Conservation (phyloP, 2,888 invertebrate genomes). For the Prenolepis imparis region DNA sequence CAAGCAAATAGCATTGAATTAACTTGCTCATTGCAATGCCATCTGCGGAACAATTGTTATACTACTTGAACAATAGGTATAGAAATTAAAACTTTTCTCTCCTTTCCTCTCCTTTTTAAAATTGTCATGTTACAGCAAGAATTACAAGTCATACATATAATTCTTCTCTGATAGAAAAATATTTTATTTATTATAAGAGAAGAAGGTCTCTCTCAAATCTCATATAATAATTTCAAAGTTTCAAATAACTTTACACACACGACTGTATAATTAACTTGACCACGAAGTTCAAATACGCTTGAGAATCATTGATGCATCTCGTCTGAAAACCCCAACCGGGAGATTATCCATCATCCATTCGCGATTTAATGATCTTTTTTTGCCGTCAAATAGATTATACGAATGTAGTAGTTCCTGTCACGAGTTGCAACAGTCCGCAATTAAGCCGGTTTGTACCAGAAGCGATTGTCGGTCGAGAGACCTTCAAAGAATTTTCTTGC, state of each 20-base stretch:
- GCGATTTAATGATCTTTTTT: slow-evolving; percentile 49
- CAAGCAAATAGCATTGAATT: slow-evolving; percentile 2
- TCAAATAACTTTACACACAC: not conserved
- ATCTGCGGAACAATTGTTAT: not conserved
- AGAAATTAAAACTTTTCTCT: not conserved
- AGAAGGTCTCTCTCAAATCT: not conserved
- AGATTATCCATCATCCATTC: slow-evolving; percentile 43
- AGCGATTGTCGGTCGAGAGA: slow-evolving; percentile 25
- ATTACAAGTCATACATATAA: not conserved
- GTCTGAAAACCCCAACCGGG: not conserved
- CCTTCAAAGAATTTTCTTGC: slow-evolving; percentile 28
- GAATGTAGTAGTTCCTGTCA: slow-evolving; percentile 47
- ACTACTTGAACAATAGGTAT: not conserved
- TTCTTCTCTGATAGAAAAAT: not conserved
- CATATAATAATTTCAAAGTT: not conserved
- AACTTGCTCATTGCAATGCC: slow-evolving; percentile 10
- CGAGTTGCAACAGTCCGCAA: slow-evolving; percentile 55
- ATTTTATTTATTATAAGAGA: not conserved
- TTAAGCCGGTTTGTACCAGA: slow-evolving; percentile 55
- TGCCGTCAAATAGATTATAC: slow-evolving; percentile 55
- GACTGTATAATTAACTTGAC: not conserved
- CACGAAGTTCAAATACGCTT: not conserved
- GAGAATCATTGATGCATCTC: not conserved
- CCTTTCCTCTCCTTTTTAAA: not conserved
- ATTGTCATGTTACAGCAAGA: not conserved